Percentiles rank a stretch among this genome's conserved stretches.
Evolutionary conservation across 2,797 vertebrate genomes (phyloP).

Genomic region (Lates japonicus): DNA sequence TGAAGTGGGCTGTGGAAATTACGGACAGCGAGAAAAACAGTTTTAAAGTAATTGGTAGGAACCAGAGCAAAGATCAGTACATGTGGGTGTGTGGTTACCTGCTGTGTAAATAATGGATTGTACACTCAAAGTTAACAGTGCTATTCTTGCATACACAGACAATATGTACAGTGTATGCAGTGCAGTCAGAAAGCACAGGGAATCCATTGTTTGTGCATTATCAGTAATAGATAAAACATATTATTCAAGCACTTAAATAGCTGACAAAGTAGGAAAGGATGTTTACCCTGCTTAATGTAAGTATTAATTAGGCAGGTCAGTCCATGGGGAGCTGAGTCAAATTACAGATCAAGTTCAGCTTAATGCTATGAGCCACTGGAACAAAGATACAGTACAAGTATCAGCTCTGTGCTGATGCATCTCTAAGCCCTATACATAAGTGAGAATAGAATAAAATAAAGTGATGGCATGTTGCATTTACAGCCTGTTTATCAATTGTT

Average conservation of each 20-base stretch:
- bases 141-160: slow-evolving; percentile 23
- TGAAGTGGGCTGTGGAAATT: slow-evolving; percentile 77
- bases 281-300: slow-evolving; percentile 60
- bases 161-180: not conserved
- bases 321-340: slow-evolving; percentile 64
- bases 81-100: slow-evolving; percentile 68
- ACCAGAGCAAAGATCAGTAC: slow-evolving; percentile 57
- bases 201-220: slow-evolving; percentile 15
- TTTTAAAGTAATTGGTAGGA: slow-evolving; percentile 73
- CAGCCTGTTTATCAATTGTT: slow-evolving; percentile 9
- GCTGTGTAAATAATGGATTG: slow-evolving; percentile 72
- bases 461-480: not conserved
- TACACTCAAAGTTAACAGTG: slow-evolving; percentile 39
- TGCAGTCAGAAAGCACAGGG: slow-evolving; percentile 9
- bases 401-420: slow-evolving; percentile 22
- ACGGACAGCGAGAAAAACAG: slow-evolving; percentile 67
- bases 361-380: slow-evolving; percentile 41
- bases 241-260: slow-evolving; percentile 24
- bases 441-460: not conserved
- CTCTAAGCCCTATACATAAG: not conserved
- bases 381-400: slow-evolving; percentile 35
- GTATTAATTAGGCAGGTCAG: slow-evolving; percentile 67
- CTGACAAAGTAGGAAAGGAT: slow-evolving; percentile 44
- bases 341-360: slow-evolving; percentile 71
- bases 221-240: slow-evolving; percentile 26